These are phyloP conservation scores for Eupsittula cactorum DNA, from an alignment of 2,113 vertebrate species.

Conservation along the genomic window DNA sequence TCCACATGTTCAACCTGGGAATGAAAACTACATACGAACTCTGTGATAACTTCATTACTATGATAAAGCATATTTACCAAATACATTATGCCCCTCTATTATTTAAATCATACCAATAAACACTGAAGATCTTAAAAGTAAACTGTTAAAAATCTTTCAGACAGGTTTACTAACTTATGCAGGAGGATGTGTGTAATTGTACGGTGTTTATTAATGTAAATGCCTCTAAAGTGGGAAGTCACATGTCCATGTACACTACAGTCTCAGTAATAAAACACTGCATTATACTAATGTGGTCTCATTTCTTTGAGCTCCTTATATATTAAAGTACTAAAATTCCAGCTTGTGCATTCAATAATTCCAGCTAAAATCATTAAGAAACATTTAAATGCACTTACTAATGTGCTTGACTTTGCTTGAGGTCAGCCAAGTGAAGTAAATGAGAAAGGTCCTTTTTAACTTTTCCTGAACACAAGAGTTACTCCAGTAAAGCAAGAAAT, in stretches of 20 bases:
- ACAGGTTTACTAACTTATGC: neutral
- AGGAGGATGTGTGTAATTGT: neutral
- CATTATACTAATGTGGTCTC: neutral
- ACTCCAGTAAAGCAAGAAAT: neutral
- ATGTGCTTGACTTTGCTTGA: neutral
- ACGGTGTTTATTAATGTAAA: neutral
- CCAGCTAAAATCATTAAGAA: neutral
- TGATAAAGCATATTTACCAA: neutral
- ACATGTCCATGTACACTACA: neutral
- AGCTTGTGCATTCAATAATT: neutral
- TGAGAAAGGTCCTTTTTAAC: neutral
- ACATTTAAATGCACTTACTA: neutral
- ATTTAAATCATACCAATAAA: neutral
- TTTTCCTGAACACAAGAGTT: neutral
- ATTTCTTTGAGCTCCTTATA: neutral
- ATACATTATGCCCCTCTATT: neutral
- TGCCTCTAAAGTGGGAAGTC: neutral
- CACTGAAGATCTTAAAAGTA: neutral
- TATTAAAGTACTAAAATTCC: neutral
- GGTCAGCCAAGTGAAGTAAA: neutral
- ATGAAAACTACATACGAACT: neutral
- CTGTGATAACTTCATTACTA: neutral
- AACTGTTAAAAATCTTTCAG: neutral
- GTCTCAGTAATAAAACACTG: neutral
- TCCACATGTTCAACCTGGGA: accelerated